Conservation (phyloP, 2,888 invertebrate genomes). For the Erebia aethiops region DNA sequence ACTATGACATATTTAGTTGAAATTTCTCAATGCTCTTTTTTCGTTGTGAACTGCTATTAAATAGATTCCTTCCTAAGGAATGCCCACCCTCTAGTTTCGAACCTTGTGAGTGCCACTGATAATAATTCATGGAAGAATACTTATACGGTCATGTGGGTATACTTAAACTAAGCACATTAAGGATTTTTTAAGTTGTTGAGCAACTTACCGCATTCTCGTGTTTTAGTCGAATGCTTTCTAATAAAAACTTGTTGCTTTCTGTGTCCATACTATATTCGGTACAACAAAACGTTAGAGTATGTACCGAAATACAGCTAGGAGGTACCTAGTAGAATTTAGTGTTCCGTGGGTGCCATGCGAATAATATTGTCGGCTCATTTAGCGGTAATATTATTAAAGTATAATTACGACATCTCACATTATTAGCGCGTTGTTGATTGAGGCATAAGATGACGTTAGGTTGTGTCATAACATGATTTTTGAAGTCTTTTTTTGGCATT, state of each 20-base stretch:
- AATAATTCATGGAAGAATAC: no score
- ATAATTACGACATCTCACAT: slow-evolving; percentile 3
- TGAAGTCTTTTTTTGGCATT: background rate
- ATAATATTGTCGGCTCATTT: background rate
- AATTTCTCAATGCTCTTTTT: no score
- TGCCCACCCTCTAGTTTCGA: no score
- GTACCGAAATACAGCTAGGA: slow-evolving; percentile 6
- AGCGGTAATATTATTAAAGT: background rate
- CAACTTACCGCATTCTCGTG: slow-evolving; percentile 51
- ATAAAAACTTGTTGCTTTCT: slow-evolving; percentile 57
- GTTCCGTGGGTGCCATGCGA: slow-evolving; percentile 20
- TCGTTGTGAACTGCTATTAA: no score
- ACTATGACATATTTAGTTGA: no score
- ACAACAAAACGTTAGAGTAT: background rate
- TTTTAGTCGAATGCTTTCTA: slow-evolving; percentile 60
- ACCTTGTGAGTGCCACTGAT: no score
- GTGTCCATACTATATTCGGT: slow-evolving; percentile 55
- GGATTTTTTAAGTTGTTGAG: no score
- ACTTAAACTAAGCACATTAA: no score
- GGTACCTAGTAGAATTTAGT: background rate
- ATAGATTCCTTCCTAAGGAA: no score
- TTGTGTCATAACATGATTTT: background rate
- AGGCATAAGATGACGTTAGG: background rate
- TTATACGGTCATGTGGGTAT: no score
- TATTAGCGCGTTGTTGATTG: background rate